Base-by-base conservation (phyloP, 2,888 invertebrate genomes). In the Agrotis clavis region DNA sequence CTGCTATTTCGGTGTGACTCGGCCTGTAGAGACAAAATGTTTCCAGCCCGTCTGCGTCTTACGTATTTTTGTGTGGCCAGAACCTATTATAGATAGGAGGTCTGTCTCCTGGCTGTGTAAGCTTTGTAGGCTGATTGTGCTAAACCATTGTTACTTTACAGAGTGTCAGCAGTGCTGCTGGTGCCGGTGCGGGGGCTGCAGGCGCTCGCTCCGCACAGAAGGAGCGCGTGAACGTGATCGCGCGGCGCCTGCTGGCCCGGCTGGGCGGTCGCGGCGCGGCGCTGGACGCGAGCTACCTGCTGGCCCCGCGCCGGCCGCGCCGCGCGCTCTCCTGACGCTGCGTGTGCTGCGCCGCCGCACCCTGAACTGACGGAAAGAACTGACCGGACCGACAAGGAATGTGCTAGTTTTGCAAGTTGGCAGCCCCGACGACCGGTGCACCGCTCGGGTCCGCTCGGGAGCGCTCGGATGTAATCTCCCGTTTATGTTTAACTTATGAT, bases 221-320 rank as follows among this genome's bases (percentile, higher is more conserved):
- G 86, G 94, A 93, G 83, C 94, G 95, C 69, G 94, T 95, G 70
- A 95, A 95, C 91, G 81, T 80, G 79, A 94, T 96, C 83, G 95
- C 94, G 71, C 91, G 94, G 56, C 90, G 93, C 0, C 88, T 95
- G 83, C 90, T 95, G 45, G 86, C 92, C 91, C 64, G 92, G 90
- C 80, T 61, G 50, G 91, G 92, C 63, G 84, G 83, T 19, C 92
- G 76, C 91, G 92, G 82, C 89, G 92, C 66, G 83, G 85, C 67
- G 83, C 88, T 67, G 84, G 86, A 61, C 87, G 82, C 82, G n/a
- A 69, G 21, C 47, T 77, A 84, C 84, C 66, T 78, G 78, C 81
- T 81, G 67, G 78, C 69, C 16, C 77, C 86, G 87, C 73, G 83
- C 81, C 74, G 86, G 80, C 61, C 84, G 69, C 71, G 86, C 75